Percentiles rank a stretch among this genome's conserved stretches.
Evolutionary conservation across 2,113 vertebrate genomes (phyloP).

Genomic region (Ptilonorhynchus violaceus): DNA sequence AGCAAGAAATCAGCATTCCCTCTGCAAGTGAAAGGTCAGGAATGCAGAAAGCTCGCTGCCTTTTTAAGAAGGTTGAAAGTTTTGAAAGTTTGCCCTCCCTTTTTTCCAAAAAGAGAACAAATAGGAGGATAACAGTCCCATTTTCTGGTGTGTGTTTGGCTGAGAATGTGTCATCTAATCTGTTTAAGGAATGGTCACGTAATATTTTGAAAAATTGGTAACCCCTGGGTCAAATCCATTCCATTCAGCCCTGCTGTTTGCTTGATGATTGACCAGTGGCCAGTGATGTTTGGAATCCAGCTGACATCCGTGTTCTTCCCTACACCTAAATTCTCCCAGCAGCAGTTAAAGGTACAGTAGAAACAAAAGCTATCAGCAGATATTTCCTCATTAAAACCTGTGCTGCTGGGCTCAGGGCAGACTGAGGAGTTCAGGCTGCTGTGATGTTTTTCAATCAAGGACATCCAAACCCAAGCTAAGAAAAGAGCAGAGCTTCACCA

Average conservation of each 20-base stretch:
- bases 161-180: neutral
- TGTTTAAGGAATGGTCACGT: neutral
- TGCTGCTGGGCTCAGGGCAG: neutral
- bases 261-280: neutral
- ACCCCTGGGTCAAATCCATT: neutral
- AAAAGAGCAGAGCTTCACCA: neutral
- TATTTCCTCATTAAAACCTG: neutral
- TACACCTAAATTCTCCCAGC: neutral
- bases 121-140: neutral
- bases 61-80: constrained; percentile 34
- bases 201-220: neutral
- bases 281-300: neutral
- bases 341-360: neutral
- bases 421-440: neutral
- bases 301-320: neutral
- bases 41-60: constrained; percentile 39
- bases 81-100: neutral
- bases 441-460: neutral
- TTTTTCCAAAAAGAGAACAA: neutral
- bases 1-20: constrained; percentile 52
- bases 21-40: constrained; percentile 56
- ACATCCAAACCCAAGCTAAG: neutral
- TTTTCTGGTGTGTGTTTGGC: neutral
- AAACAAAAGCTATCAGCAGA: neutral
- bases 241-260: neutral